Conservation (phyloP, 2,113 vertebrate species). For the Odobenus rosmarus region DNA sequence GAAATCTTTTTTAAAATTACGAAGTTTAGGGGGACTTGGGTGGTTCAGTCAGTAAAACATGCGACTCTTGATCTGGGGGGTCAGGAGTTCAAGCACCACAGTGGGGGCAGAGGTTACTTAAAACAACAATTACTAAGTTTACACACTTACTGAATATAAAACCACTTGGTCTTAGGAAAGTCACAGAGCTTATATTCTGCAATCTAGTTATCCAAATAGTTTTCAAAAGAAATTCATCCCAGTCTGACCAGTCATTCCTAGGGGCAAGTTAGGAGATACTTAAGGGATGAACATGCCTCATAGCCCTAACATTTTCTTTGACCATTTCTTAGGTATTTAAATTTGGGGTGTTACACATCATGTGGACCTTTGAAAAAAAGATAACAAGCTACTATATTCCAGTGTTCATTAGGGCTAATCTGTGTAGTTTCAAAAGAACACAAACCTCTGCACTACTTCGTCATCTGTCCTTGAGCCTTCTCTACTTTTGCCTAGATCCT, state of each 20-base stretch:
- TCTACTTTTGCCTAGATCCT: conserved; percentile 95
- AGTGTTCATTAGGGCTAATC: background rate
- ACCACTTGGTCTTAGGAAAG: background rate
- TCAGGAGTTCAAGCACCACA: background rate
- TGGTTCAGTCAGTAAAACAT: background rate
- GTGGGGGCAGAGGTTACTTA: background rate
- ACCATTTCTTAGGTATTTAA: background rate
- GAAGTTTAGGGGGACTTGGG: background rate
- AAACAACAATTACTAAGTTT: background rate
- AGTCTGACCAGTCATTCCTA: background rate
- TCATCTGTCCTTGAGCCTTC: conserved; percentile 96
- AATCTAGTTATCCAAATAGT: background rate
- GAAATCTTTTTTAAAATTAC: background rate
- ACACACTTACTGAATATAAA: background rate
- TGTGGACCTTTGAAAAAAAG: background rate
- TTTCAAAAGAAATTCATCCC: background rate
- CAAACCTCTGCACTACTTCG: conserved; percentile 95
- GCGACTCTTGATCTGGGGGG: background rate
- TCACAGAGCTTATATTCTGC: background rate
- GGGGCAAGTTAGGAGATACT: background rate
- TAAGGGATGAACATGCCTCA: background rate
- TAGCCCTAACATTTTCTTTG: background rate
- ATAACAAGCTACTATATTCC: background rate
- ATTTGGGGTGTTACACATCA: background rate
- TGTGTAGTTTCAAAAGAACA: background rate